These are phyloP conservation scores for Drosophila incognita DNA, from an alignment of 2,888 invertebrate species.

Conservation along the genomic window DNA sequence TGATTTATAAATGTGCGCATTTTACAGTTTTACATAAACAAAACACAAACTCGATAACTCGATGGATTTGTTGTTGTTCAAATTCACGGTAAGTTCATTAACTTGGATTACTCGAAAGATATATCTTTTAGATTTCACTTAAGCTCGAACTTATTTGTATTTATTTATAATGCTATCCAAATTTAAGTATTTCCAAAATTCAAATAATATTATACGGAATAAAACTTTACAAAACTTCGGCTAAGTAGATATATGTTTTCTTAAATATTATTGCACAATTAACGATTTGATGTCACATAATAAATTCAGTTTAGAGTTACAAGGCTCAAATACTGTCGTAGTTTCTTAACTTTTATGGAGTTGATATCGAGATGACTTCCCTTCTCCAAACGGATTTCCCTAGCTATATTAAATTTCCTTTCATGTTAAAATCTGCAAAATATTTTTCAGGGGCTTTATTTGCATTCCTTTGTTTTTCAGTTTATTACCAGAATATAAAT, in stretches of 20 bases:
- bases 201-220: neutral
- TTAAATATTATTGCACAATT: neutral
- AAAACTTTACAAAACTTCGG: neutral
- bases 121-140: neutral
- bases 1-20: slow-evolving; percentile 76
- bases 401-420: neutral
- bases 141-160: neutral
- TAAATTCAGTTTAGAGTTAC: neutral
- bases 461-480: neutral
- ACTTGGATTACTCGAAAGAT: neutral
- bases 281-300: neutral
- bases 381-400: neutral
- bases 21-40: slow-evolving; percentile 61
- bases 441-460: neutral
- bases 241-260: neutral
- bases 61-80: slow-evolving; percentile 29
- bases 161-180: neutral
- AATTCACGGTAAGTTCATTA: slow-evolving; percentile 34
- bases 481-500: neutral
- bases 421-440: neutral
- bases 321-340: neutral
- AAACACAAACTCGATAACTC: slow-evolving; percentile 41
- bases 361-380: neutral
- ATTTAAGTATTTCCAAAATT: neutral
- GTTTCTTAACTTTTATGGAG: neutral